Base-by-base conservation (phyloP, 2,888 invertebrate species). In the Phyllotreta cruciferae region DNA sequence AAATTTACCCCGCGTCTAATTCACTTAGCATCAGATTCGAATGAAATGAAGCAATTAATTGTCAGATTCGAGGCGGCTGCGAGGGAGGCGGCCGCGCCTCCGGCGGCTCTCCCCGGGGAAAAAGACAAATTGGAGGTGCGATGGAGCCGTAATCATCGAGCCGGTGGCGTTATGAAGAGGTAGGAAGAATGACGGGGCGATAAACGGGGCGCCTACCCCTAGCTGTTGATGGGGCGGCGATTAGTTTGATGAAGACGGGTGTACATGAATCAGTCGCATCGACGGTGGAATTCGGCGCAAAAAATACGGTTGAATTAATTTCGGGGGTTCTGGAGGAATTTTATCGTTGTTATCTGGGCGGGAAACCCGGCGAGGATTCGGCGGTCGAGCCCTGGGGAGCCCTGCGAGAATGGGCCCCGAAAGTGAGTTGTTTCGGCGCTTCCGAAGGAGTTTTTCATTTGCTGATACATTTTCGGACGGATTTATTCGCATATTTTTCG, bases 21-120 rank as follows among this genome's bases (percentile, higher is more conserved):
- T 60, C 52, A 60, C 58, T 60, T 60, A 60, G 52, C 52, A 52
- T 52, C 37, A 60, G 50, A 41, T 60, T 52, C 44, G 39, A 52
- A 60, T 60, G 52, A 60, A 60, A 52, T 60, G 52, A 44, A 60
- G 58, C 58, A 52, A 60, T 60, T 60, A 52, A 60, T 60, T 52
- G 42, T 52, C 35, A 52, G 42, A 14, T 24, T 60, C 44, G 14
- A 50, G 36, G 6, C 44, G 52, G 52, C 52, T 52, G 13, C 52
- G 52, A 11, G 52, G 52, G 38, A 52, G 38, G 11, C 13, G 37
- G 38, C 14, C 13, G 37, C 52, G 52, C 52, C 52, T 36, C 38
- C 14, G 52, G 37, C 52, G 38, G 38, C 10, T 37, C 38, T 52
- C 37, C 11, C 52, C 14, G 8, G 37, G 52, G 52, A 37, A 52